phyloP scores from a whole-genome alignment of 2,888 invertebrate species.

The Scaptomyza caliginosa region DNA sequence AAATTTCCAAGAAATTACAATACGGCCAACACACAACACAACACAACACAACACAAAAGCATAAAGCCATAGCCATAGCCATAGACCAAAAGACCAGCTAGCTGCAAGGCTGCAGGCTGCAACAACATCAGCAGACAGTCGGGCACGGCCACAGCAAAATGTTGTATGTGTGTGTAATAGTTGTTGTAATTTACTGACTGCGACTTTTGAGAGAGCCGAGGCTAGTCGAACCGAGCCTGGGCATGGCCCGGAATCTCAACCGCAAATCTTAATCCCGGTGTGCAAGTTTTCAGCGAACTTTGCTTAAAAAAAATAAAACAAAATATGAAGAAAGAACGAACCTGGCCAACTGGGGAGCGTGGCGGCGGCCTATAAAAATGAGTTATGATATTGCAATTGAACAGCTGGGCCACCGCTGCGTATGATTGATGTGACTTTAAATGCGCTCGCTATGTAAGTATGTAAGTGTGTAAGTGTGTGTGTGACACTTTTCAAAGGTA shows the following conservation, averaged over 20 bases:
- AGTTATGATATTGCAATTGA: constrained; percentile 78
- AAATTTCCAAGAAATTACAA: constrained; percentile 81
- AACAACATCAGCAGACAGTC: constrained; percentile 42
- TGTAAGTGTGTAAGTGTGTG: constrained; percentile 8
- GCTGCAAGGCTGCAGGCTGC: background rate
- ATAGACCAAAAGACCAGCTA: constrained; percentile 38
- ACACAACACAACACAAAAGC: constrained; percentile 21
- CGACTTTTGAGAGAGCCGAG: constrained; percentile 13
- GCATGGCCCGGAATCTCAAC: constrained; percentile 66
- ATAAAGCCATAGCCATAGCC: constrained; percentile 53
- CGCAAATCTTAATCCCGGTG: constrained; percentile 82
- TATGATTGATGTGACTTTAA: constrained; percentile 80
- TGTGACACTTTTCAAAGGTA: constrained; percentile 62
- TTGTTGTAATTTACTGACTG: constrained; percentile 80
- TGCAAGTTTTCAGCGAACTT: constrained; percentile 80
- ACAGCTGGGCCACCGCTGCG: constrained; percentile 80
- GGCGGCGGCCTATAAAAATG: constrained; percentile 77
- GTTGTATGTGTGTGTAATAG: constrained; percentile 64
- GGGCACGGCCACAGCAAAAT: constrained; percentile 38
- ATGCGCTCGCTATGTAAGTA: constrained; percentile 35
- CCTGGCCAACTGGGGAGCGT: constrained; percentile 43
- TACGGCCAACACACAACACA: constrained; percentile 57
- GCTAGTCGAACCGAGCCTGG: constrained; percentile 12
- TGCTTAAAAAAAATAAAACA: background rate
- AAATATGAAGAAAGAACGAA: background rate